Conservation (phyloP, 2,113 vertebrate genomes). For the Saiga tatarica region DNA sequence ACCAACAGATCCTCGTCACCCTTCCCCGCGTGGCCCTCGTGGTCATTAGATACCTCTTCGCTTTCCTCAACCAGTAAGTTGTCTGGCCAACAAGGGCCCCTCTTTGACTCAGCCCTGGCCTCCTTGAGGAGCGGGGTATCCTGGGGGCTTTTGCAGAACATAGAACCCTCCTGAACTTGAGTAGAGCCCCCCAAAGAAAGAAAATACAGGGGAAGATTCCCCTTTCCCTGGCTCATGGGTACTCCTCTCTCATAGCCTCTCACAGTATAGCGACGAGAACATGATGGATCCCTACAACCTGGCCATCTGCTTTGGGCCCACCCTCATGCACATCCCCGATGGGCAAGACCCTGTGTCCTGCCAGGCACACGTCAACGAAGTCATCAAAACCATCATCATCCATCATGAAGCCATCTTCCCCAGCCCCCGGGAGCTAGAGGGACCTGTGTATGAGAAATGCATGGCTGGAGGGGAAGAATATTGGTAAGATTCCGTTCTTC, state of each 20-base stretch:
- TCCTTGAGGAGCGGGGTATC: background rate
- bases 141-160: background rate
- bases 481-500: slow-evolving; percentile 87
- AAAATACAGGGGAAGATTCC: background rate
- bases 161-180: background rate
- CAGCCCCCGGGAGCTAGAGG: slow-evolving; percentile 91
- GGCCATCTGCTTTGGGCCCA: slow-evolving; percentile 98
- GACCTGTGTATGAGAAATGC: slow-evolving; percentile 98
- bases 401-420: slow-evolving; percentile 97
- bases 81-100: background rate
- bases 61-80: slow-evolving; percentile 98
- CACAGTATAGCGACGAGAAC: slow-evolving; percentile 99
- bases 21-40: slow-evolving; percentile 93
- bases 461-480: slow-evolving; percentile 99
- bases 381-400: slow-evolving; percentile 98
- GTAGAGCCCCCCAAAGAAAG: background rate
- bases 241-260: slow-evolving; percentile 85
- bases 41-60: slow-evolving; percentile 99
- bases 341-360: slow-evolving; percentile 97
- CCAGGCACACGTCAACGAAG: slow-evolving; percentile 98
- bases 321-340: slow-evolving; percentile 97
- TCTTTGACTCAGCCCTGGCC: background rate
- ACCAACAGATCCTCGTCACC: slow-evolving; percentile 91
- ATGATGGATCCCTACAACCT: slow-evolving; percentile 99
- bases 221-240: slow-evolving; percentile 9